Evolutionary conservation across 92 coral and sea anemone genomes (phyloP), one percentile per base, ranked within the genome.

Genomic region (Blastomussa wellsi): DNA sequence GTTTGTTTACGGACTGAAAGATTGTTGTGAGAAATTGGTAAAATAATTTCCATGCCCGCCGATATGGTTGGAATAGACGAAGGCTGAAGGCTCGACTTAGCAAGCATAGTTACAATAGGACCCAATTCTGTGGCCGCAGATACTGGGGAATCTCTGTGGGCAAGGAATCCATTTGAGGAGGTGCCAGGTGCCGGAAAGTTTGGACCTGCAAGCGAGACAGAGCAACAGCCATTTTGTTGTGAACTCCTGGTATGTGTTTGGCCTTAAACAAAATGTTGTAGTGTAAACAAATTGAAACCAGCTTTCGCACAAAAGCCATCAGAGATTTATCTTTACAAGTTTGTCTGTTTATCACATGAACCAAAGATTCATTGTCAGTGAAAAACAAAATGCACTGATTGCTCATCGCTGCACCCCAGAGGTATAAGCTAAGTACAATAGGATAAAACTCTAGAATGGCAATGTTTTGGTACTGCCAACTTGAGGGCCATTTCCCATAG

Each of bases 311-410:
- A 78, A 92, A 92, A 16, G 26, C 1, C 90, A 90, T 90, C 80
- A 90, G 35, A 41, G 73, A 4, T 35, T 82, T 85, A 72, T 90
- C 95, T 72, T 37, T 73, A 72, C 94, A 89, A 5, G 95, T 74
- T 49, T 86, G 92, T 29, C 76, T 86, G 70, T 89, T 86, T 26
- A 90, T 88, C 49, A 93, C 90, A 71, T 88, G 85, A 20, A 93
- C 90, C 39, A 93, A 52, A 13, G 97, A 91, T 62, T 90, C 94
- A 39, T 93, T 88, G 51, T 93, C 92, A 16, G 91, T 91, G 60
- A 83, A 83, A 87, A 89, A 92, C 33, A 92, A 71, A 51, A 87
- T 72, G 48, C 89, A 51, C 16, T 74, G 85, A 75, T 87, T 87
- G 52, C 28, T 62, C 90, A 85, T 89, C 31, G 77, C 44, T 29